Evolutionary conservation across 2,888 invertebrate species (phyloP), one percentile per base, ranked within the genome.

Genomic region (Onthophagus sagittarius): DNA sequence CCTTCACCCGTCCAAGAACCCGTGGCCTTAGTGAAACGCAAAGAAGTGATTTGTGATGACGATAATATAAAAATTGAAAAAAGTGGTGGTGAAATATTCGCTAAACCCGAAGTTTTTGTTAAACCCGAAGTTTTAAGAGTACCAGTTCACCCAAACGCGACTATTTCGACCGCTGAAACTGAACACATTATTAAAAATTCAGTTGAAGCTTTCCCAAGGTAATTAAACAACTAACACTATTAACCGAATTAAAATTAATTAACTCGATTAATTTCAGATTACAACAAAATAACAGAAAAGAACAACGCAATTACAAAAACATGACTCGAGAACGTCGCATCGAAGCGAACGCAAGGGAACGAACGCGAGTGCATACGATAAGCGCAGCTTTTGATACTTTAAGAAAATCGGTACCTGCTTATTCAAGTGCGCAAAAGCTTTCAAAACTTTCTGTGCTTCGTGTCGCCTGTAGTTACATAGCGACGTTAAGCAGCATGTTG

Each of bases 381-480:
- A 96, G 96, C 81, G 97, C 97, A 0, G 97, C 97, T 0, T 98
- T 97, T 83, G 97, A 98, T 78, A 95, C 94, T 0, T 86, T 98
- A 7, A 88, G 97, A 65, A 88, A 89, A 75, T 89, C 96, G 0
- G 93, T 98, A 64, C 97, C 97, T 1, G 91, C 97, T 0, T 97
- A 96, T 84, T 96, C 96, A 63, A 93, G 96, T 83, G 94, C 95
- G 82, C 97, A 97, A 85, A 97, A 97, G 85, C 89, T 98, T 23
- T 96, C 96, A 0, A 98, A 98, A 83, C 86, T 98, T 71, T 96
- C 97, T 0, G 96, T 98, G 13, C 85, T 98, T 75, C 90, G 96
- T 86, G 96, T 97, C 83, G 97, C 97, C 1, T 96, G 96, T 84
- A 94, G 95, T 75, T 98, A 98, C 86, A 97, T 98, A 76, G 89